Evolutionary conservation across 1,140 invertebrate species (phyloP).

Genomic region (Drosophila gunungcola): DNA sequence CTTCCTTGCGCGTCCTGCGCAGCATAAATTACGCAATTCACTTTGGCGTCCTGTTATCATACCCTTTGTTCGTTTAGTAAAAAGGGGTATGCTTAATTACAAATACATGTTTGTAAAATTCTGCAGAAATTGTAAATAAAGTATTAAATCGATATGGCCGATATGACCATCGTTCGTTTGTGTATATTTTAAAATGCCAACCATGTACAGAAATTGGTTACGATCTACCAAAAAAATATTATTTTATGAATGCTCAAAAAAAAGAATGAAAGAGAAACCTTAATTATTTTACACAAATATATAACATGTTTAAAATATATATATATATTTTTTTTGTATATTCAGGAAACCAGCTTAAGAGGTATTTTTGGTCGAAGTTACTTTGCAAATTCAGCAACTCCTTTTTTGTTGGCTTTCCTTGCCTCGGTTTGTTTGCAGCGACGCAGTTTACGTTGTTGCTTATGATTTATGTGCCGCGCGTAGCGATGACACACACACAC

Average conservation of each 20-base stretch:
- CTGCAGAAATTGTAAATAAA: too few relatives aligned
- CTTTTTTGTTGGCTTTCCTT: conserved; percentile 30
- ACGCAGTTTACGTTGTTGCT: conserved; percentile 73
- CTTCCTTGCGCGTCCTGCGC: conserved; percentile 64
- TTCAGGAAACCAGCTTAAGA: neutral
- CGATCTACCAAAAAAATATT: too few relatives aligned
- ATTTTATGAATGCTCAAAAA: too few relatives aligned
- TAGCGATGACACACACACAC: conserved; percentile 67
- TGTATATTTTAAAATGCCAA: too few relatives aligned
- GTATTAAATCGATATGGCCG: too few relatives aligned
- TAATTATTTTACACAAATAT: too few relatives aligned
- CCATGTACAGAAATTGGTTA: too few relatives aligned
- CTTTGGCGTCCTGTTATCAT: conserved; percentile 47
- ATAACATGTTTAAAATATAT: too few relatives aligned
- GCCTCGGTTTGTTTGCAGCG: conserved; percentile 47
- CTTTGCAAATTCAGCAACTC: neutral
- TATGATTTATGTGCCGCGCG: conserved; percentile 79
- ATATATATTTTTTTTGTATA: too few relatives aligned
- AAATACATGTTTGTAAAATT: too few relatives aligned
- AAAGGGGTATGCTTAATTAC: conserved; percentile 19
- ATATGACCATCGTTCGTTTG: too few relatives aligned
- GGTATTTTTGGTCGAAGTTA: neutral
- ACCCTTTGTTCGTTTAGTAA: conserved; percentile 5
- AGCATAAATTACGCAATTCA: conserved; percentile 82
- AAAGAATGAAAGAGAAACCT: too few relatives aligned